Evolutionary conservation across 2,888 invertebrate species (phyloP).

Genomic region (Leptarthrus brevirostris): DNA sequence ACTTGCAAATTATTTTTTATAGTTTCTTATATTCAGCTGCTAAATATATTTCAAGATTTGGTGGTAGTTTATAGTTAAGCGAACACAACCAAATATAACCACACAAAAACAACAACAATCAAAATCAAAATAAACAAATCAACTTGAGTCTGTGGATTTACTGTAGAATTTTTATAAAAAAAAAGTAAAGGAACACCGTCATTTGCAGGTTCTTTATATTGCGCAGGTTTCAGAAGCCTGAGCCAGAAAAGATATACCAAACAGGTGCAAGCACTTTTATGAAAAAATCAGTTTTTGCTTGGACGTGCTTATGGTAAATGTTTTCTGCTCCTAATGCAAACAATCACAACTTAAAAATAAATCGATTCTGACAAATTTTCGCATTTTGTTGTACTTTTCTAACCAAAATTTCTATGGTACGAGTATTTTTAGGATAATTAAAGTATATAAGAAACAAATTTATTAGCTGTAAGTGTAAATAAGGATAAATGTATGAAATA

Average conservation of each 20-base stretch:
- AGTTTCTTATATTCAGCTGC: too few relatives aligned
- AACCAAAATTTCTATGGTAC: not conserved
- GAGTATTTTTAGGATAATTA: conserved; percentile 1
- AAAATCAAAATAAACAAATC: conserved; percentile 19
- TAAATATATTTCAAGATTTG: too few relatives aligned
- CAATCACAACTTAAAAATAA: too few relatives aligned
- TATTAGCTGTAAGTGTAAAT: conserved; percentile 38
- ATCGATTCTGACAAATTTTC: too few relatives aligned
- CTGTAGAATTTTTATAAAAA: conserved; percentile 27
- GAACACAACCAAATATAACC: not conserved
- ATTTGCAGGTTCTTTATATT: not conserved
- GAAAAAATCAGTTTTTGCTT: too few relatives aligned
- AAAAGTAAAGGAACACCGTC: too few relatives aligned
- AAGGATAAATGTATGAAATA: conserved; percentile 18
- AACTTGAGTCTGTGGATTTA: conserved; percentile 37
- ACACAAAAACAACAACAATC: not conserved
- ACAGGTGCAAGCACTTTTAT: too few relatives aligned
- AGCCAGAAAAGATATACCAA: not conserved
- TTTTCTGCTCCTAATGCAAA: not conserved
- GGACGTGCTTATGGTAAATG: too few relatives aligned
- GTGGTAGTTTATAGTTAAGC: too few relatives aligned
- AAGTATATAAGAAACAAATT: not conserved
- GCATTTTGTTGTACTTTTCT: too few relatives aligned
- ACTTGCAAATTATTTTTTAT: not conserved
- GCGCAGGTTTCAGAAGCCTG: conserved; percentile 11